Conservation (phyloP, 2,113 vertebrate species). For the Phylloscopus trochiloides region DNA sequence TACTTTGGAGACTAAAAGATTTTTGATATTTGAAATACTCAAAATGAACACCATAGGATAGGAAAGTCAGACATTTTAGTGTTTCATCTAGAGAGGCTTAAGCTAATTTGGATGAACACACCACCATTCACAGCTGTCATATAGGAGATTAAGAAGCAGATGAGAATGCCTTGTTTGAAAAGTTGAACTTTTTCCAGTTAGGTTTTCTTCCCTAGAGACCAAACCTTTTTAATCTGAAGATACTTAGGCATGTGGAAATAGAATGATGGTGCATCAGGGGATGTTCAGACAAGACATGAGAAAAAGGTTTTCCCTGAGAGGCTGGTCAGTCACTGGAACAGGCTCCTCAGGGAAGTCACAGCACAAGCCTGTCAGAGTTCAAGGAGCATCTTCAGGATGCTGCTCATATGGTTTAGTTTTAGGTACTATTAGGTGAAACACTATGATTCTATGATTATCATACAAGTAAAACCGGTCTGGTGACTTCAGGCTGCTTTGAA, state of each 20-base stretch:
- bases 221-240: neutral
- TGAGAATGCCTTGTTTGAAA: neutral
- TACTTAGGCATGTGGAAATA: neutral
- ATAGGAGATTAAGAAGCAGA: neutral
- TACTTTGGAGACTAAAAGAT: neutral
- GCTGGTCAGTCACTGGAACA: neutral
- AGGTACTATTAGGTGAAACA: neutral
- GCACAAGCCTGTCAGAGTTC: neutral
- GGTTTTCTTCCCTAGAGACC: neutral
- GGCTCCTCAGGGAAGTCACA: neutral
- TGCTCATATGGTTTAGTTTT: neutral
- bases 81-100: neutral
- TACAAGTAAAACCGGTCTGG: neutral
- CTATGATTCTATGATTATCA: neutral
- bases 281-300: neutral
- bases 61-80: neutral
- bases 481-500: neutral
- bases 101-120: neutral
- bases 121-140: neutral
- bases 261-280: neutral
- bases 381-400: neutral
- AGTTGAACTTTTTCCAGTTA: neutral
- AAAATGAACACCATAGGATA: neutral
- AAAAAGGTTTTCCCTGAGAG: neutral
- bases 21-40: neutral